phyloP scores from a whole-genome alignment of 2,113 vertebrate species.

The Cavia aperea region DNA sequence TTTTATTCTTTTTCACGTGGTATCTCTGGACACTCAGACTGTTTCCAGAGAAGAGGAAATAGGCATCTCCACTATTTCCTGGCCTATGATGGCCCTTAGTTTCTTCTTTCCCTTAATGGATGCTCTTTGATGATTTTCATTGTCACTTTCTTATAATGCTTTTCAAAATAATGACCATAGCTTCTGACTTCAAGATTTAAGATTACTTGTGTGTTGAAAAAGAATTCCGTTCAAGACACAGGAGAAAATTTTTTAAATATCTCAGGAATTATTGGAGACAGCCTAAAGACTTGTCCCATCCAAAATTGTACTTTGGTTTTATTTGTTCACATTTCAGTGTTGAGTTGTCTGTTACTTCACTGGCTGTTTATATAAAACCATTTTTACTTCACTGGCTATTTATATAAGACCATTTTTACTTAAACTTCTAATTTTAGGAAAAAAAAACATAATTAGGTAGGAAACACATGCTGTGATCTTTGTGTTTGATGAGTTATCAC shows the following conservation, averaged over 20 bases:
- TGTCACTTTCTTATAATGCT: not conserved
- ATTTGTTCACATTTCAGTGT: not conserved
- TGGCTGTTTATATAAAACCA: not conserved
- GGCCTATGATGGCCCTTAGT: not conserved
- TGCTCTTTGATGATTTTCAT: not conserved
- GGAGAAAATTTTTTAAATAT: not conserved
- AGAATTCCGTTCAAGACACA: not conserved
- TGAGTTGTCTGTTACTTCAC: not conserved
- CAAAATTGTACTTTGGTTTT: not conserved
- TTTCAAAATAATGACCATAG: not conserved
- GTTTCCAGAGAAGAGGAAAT: not conserved
- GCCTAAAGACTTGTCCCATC: not conserved
- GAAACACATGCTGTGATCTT: not conserved
- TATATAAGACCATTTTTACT: not conserved
- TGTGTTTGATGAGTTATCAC: not conserved
- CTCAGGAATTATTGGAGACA: not conserved
- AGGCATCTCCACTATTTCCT: accelerated
- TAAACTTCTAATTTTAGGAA: not conserved
- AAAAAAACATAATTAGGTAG: not conserved
- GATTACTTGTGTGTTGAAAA: not conserved
- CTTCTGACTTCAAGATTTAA: constrained; percentile 6
- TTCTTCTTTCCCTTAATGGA: not conserved
- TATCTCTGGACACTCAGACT: not conserved
- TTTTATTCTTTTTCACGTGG: not conserved
- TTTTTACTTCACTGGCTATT: not conserved